phyloP scores from a whole-genome alignment of 2,797 vertebrate genomes.

The Psittacula derbiana region DNA sequence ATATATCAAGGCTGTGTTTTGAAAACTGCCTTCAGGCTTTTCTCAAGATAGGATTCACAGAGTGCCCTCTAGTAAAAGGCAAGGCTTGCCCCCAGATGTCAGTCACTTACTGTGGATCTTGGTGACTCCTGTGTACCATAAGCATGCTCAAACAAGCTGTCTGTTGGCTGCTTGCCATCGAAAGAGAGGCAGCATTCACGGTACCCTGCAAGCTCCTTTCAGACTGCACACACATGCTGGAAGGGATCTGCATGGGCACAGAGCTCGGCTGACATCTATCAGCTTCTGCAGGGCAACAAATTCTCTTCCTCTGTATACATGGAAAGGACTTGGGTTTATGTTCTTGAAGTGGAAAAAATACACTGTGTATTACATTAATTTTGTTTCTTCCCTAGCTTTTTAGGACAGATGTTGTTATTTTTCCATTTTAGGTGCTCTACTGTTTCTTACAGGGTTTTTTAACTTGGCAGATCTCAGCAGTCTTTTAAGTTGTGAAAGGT shows the following conservation, averaged over 20 bases:
- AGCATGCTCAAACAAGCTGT: constrained; percentile 21
- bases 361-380: background rate
- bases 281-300: background rate
- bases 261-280: background rate
- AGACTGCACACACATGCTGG: rapidly evolving
- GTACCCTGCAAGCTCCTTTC: background rate
- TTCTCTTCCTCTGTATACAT: background rate
- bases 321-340: background rate
- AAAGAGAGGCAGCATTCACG: background rate
- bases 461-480: background rate
- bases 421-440: background rate
- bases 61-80: constrained; percentile 18
- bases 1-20: constrained; percentile 20
- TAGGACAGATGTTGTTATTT: background rate
- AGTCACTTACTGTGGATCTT: background rate
- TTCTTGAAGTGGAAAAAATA: background rate
- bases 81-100: constrained; percentile 3
- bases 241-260: background rate
- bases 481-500: background rate
- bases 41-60: background rate
- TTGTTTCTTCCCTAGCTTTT: background rate
- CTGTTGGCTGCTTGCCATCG: background rate
- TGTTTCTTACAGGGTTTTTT: background rate
- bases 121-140: constrained; percentile 7
- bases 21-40: constrained; percentile 12